Evolutionary conservation across 2,113 vertebrate genomes (phyloP).

Genomic region (Synchiropus splendidus): DNA sequence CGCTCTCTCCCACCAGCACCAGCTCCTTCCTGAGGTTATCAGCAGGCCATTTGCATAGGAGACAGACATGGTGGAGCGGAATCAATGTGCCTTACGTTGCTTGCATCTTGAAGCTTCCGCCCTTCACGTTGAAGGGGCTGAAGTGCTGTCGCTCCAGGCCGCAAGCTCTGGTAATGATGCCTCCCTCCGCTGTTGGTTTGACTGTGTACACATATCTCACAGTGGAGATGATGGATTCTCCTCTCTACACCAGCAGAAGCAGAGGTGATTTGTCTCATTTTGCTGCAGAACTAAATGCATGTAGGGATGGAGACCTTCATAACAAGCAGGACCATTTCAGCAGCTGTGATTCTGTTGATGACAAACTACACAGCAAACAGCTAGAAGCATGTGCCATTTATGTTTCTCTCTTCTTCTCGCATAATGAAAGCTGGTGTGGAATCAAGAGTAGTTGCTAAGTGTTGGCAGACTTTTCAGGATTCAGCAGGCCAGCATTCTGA

Average conservation of each 20-base stretch:
- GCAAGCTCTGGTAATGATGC: slow-evolving; percentile 54
- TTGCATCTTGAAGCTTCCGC: slow-evolving; percentile 55
- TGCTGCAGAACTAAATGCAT: background rate
- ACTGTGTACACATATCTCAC: slow-evolving; percentile 60
- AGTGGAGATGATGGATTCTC: slow-evolving; percentile 42
- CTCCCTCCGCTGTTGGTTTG: slow-evolving; percentile 46
- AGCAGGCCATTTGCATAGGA: background rate
- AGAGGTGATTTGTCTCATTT: background rate
- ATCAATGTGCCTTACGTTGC: slow-evolving; percentile 50
- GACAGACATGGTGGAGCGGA: slow-evolving; percentile 1
- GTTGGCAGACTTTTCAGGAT: no score
- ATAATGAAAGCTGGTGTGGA: no score
- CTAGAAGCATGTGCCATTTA: no score
- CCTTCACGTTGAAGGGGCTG: slow-evolving; percentile 66
- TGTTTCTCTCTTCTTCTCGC: no score
- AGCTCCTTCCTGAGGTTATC: slow-evolving; percentile 62
- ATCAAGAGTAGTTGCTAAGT: no score
- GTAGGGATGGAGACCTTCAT: no score
- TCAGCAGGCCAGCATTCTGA: no score
- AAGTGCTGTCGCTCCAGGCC: slow-evolving; percentile 58
- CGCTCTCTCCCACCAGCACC: slow-evolving; percentile 53
- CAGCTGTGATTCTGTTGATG: no score
- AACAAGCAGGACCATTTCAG: no score
- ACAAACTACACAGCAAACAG: no score
- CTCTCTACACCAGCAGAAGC: slow-evolving; percentile 46